Conservation (phyloP, 2,113 vertebrate species). For the Callocephalon fimbriatum region DNA sequence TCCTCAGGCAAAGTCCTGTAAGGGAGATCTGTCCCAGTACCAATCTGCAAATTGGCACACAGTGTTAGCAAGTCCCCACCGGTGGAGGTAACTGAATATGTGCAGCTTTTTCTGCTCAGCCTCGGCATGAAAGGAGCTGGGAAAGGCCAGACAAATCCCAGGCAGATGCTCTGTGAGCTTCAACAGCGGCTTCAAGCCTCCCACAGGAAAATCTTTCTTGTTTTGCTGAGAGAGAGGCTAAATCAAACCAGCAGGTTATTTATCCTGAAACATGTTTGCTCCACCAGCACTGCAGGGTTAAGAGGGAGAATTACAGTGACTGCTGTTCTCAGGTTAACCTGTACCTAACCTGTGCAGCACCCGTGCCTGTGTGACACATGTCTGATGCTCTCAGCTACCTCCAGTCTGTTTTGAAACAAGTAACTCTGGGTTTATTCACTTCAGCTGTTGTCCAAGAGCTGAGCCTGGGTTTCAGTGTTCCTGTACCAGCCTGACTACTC, state of each 20-base stretch:
- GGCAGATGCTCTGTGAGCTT: background rate
- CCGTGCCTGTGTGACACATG: fast-evolving
- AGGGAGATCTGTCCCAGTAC: fast-evolving
- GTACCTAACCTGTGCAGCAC: background rate
- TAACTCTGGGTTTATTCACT: background rate
- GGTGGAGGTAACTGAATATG: background rate
- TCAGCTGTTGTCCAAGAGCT: background rate
- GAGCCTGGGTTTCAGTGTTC: background rate
- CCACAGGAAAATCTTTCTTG: background rate
- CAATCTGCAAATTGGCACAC: background rate
- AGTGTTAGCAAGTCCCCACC: background rate
- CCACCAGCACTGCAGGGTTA: background rate
- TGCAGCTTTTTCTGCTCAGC: background rate
- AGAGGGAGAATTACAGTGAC: background rate
- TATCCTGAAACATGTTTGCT: background rate
- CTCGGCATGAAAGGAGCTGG: background rate
- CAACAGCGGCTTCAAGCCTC: background rate
- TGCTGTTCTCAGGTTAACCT: background rate
- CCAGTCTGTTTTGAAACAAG: background rate
- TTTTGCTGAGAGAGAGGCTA: background rate
- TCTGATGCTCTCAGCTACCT: background rate
- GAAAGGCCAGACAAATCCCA: background rate
- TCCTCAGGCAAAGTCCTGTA: background rate
- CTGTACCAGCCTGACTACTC: background rate
- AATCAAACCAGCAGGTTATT: background rate